Conservation (phyloP, 2,888 invertebrate genomes). For the Atrina japonica region DNA sequence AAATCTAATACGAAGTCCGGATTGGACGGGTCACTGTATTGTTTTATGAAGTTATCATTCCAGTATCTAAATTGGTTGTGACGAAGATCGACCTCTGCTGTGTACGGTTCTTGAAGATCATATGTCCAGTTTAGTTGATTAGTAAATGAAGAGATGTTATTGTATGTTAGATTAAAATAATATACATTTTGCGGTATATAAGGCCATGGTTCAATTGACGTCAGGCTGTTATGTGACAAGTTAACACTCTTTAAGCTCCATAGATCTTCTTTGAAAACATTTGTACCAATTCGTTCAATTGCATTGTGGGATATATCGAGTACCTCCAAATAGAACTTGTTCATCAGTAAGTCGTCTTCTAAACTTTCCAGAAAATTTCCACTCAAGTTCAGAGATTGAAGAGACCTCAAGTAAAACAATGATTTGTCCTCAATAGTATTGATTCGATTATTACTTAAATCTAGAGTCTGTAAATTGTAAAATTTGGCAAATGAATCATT, state of each 20-base stretch:
- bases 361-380: constrained; percentile 9
- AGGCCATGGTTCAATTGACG: constrained; percentile 39
- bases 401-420: neutral
- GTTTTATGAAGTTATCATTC: constrained; percentile 27
- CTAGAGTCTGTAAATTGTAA: neutral
- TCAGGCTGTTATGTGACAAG: constrained; percentile 29
- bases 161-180: constrained; percentile 32
- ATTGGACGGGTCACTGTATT: no score
- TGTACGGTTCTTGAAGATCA: constrained; percentile 23
- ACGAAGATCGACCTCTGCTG: constrained; percentile 25
- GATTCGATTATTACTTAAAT: constrained; percentile 19
- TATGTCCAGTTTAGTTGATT: constrained; percentile 39
- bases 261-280: constrained; percentile 8
- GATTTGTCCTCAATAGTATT: neutral
- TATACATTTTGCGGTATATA: constrained; percentile 24
- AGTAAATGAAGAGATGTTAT: constrained; percentile 33
- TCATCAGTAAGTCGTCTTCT: neutral
- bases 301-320: constrained; percentile 28
- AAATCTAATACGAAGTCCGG: constrained; percentile 33
- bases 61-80: constrained; percentile 32
- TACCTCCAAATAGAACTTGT: neutral
- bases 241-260: constrained; percentile 10
- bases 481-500: no score
- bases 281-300: constrained; percentile 4
- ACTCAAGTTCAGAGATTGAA: constrained; percentile 12